A percentile compares a stretch with the other conserved stretches of the same genome.
Conservation (phyloP, 2,113 vertebrate genomes). For the Myrmecobius fasciatus region DNA sequence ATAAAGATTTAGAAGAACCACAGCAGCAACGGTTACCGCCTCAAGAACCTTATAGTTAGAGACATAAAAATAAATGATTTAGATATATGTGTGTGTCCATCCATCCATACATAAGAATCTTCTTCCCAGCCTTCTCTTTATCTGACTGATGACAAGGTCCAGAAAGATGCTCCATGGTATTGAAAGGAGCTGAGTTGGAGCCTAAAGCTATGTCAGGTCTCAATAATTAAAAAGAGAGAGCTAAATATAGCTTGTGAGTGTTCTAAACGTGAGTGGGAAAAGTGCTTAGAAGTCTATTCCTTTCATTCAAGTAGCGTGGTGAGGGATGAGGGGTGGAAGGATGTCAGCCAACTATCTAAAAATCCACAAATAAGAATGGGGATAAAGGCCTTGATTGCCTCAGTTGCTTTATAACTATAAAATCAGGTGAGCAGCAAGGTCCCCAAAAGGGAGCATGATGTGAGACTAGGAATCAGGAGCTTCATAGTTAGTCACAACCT, state of each 20-base stretch:
- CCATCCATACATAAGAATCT: not conserved
- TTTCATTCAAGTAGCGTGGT: not conserved
- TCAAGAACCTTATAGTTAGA: not conserved
- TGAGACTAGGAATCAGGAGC: not conserved
- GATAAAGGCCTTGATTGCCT: not conserved
- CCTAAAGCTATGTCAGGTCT: not conserved
- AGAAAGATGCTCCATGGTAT: not conserved
- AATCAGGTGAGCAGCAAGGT: not conserved
- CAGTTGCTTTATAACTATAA: not conserved
- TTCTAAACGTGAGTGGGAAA: not conserved
- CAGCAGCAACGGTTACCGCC: not conserved
- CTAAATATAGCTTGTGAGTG: not conserved
- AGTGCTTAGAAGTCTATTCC: constrained; percentile 16
- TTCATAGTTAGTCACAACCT: not conserved
- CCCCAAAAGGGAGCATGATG: not conserved
- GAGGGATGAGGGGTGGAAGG: not conserved
- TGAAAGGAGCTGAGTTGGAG: not conserved
- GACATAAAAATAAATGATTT: too few species aligned
- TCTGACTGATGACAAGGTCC: not conserved
- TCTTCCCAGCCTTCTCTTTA: not conserved
- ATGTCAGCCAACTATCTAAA: not conserved
- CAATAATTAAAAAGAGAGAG: not conserved
- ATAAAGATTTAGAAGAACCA: not conserved
- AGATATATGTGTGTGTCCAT: too few species aligned
- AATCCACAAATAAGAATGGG: not conserved